phyloP scores from a whole-genome alignment of 2,888 invertebrate genomes.

The Dicycla oo region DNA sequence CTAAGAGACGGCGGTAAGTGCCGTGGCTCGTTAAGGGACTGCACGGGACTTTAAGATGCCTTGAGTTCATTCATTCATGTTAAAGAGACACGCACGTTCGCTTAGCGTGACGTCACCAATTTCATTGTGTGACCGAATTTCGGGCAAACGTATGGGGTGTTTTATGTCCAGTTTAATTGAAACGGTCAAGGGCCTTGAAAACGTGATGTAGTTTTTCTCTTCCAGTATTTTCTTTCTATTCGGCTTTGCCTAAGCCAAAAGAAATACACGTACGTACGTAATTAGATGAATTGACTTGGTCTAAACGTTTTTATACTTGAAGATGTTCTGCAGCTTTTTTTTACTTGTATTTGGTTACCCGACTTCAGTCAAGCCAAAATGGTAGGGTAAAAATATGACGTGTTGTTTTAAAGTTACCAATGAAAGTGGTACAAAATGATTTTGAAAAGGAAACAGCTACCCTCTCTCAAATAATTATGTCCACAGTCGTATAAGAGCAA shows the following conservation, averaged over 20 bases:
- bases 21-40: constrained; percentile 54
- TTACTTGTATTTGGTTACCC: background rate
- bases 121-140: constrained; percentile 16
- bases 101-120: constrained; percentile 38
- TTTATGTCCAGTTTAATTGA: background rate
- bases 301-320: background rate
- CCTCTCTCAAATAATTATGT: background rate
- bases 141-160: background rate
- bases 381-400: background rate
- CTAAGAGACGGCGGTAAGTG: constrained; percentile 51
- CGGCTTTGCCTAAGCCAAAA: too few relatives aligned
- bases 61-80: constrained; percentile 53
- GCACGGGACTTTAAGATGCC: constrained; percentile 43
- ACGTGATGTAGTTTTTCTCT: background rate
- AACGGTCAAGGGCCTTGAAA: background rate
- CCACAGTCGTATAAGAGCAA: background rate
- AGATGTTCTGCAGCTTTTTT: background rate
- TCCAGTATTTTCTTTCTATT: too few relatives aligned
- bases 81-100: constrained; percentile 48
- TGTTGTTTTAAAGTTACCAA: background rate
- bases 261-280: too few relatives aligned
- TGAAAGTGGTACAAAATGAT: background rate
- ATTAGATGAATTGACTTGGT: background rate
- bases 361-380: background rate
- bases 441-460: background rate